Evolutionary conservation across 1,140 invertebrate species (phyloP).

Genomic region (Capitella teleta): DNA sequence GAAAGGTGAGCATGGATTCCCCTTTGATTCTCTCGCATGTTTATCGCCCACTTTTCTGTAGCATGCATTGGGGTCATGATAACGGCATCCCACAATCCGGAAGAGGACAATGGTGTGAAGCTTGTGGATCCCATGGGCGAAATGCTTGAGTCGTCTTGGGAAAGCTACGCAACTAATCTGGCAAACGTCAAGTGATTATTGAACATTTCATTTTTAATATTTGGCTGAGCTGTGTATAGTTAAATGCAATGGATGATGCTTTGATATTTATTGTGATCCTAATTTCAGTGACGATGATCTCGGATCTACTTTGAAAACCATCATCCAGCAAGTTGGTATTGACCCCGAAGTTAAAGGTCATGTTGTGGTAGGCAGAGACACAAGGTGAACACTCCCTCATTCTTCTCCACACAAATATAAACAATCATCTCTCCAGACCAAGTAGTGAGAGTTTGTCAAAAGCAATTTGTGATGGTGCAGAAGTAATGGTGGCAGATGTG

Average conservation of each 20-base stretch:
- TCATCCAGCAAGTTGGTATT: conserved; percentile 53
- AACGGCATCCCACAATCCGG: conserved; percentile 96
- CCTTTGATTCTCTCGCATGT: background rate
- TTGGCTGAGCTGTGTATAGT: background rate
- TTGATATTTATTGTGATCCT: background rate
- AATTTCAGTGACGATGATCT: conserved; percentile 43
- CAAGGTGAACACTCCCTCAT: conserved; percentile 49
- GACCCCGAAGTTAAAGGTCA: conserved; percentile 53
- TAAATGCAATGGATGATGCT: background rate
- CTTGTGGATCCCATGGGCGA: conserved; percentile 88
- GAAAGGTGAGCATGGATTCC: conserved; percentile 50
- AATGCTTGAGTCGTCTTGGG: conserved; percentile 89
- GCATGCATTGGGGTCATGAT: conserved; percentile 76
- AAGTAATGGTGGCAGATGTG: too few relatives aligned
- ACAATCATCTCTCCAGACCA: conserved; percentile 6
- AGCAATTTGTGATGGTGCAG: too few relatives aligned
- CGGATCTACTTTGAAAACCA: conserved; percentile 36
- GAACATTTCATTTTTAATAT: background rate
- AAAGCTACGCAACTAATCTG: conserved; percentile 66
- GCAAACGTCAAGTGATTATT: conserved; percentile 29
- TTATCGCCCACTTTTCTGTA: background rate
- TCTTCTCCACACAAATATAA: conserved; percentile 3
- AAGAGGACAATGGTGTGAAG: conserved; percentile 93
- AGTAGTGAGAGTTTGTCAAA: too few relatives aligned
- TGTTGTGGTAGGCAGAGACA: conserved; percentile 63